Base-by-base conservation (phyloP, 2,113 vertebrate genomes). In the Phaethornis superciliosus region DNA sequence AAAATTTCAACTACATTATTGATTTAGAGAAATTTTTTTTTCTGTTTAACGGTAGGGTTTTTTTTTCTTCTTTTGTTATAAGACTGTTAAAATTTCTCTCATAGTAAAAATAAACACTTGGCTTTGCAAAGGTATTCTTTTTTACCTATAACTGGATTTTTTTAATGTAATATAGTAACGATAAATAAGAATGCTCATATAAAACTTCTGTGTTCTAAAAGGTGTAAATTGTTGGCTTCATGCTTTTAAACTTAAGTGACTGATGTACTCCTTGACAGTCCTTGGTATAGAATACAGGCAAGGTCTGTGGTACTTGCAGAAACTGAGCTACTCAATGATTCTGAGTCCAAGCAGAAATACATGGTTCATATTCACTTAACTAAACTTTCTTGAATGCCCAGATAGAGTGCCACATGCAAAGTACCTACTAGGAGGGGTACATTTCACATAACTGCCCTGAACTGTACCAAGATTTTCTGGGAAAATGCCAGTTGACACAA, bases 211-310 rank as follows among this genome's bases (percentile, higher is more conserved):
- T 37, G 8, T 47, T 51, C 28, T 65, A 56, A 51, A 51, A 87
- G 16, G 3, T n/a, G 5, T 12, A 68, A 88, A 64, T 42, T 0
- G 54, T 24, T 86, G 12, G 15, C 24, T 65, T 69, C 33, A 28
- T 60, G 9, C 13, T 74, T 85, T 85, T 44, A 91, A 72, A 51
- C 49, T 17, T 44, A 62, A 78, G 30, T 58, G 52, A 67, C 3
- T 0, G 0, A 30, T 67, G 20, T 21, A 7, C 4, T 51, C 52
- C 42, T 67, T 19, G 51, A 24, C 4, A 37, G 12, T 24, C 9
- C 18, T 27, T 21, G 13, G 5, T 44, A 27, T 3, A 40, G 55
- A 72, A 51, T 51, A 65, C 24, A 55, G 28, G 32, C 33, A 92
- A 60, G 8, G 16, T 4, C 10, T 46, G 4, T 78, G 42, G 46